A percentile compares a stretch with the other conserved stretches of the same genome.
Evolutionary conservation across 2,888 invertebrate genomes (phyloP).

Genomic region (Drosophila acutilabella): DNA sequence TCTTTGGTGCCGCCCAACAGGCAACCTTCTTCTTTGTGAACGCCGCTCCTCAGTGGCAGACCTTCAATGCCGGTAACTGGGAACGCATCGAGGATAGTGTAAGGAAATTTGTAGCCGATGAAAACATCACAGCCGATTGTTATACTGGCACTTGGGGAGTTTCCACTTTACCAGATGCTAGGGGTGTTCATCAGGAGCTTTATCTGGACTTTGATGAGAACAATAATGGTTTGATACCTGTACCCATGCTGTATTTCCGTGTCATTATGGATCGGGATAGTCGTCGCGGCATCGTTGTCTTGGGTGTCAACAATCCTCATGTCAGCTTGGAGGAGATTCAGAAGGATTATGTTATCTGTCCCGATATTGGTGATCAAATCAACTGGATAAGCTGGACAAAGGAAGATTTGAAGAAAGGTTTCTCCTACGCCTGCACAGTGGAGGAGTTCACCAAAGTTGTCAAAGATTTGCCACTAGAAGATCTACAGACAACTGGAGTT

Average conservation of each 20-base stretch:
- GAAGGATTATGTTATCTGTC: slow-evolving; percentile 74
- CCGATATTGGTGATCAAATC: slow-evolving; percentile 74
- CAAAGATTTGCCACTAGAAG: slow-evolving; percentile 68
- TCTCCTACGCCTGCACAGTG: slow-evolving; percentile 79
- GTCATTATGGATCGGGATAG: slow-evolving; percentile 85
- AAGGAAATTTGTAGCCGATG: slow-evolving; percentile 84
- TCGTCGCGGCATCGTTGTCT: slow-evolving; percentile 86
- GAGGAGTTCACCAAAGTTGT: slow-evolving; percentile 71
- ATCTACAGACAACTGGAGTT: slow-evolving; percentile 64
- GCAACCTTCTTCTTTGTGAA: slow-evolving; percentile 87
- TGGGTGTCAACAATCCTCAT: slow-evolving; percentile 85
- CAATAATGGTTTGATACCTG: slow-evolving; percentile 85
- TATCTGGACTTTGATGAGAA: slow-evolving; percentile 82
- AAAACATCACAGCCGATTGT: slow-evolving; percentile 83
- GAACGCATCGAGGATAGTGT: slow-evolving; percentile 85
- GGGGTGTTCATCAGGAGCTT: slow-evolving; percentile 79
- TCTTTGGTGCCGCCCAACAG: slow-evolving; percentile 85
- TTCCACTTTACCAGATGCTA: slow-evolving; percentile 85
- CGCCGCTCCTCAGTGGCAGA: slow-evolving; percentile 87
- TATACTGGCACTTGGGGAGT: slow-evolving; percentile 87
- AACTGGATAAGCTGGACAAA: slow-evolving; percentile 78
- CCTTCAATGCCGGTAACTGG: slow-evolving; percentile 88
- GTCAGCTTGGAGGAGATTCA: slow-evolving; percentile 65
- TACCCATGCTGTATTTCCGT: slow-evolving; percentile 87
- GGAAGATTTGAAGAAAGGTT: slow-evolving; percentile 70